Percentiles rank a stretch among this genome's conserved stretches.
Conservation (phyloP, 2,113 vertebrate species). For the Dendrocopos noguchii region DNA sequence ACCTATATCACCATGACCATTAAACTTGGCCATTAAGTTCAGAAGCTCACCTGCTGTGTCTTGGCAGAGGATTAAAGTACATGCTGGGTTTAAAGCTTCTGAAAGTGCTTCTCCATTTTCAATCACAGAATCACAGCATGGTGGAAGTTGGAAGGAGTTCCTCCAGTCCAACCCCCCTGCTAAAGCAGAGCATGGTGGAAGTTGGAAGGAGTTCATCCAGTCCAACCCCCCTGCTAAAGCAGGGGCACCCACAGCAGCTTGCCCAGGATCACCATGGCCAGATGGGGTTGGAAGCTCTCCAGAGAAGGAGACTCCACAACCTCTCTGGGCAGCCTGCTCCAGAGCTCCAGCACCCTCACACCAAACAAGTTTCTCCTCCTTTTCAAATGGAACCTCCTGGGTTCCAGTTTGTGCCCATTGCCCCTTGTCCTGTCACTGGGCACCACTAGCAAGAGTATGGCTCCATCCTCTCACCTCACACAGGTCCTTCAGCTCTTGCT, state of each 20-base stretch:
- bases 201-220: not conserved
- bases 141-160: not conserved
- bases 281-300: no score
- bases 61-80: not conserved
- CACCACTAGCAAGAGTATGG: no score
- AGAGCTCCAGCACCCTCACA: no score
- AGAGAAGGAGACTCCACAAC: no score
- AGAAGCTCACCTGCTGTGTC: not conserved
- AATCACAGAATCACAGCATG: not conserved
- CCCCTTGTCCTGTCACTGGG: no score
- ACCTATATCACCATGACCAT: no score
- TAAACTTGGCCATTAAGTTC: not conserved
- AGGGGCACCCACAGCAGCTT: not conserved
- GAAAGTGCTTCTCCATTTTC: fast-evolving
- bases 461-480: no score
- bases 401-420: no score
- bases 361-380: no score
- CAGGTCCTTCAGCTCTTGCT: not conserved
- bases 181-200: not conserved
- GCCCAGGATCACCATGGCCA: no score
- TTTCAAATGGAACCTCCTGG: no score
- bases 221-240: not conserved
- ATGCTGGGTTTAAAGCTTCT: fast-evolving
- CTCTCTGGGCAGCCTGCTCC: no score
- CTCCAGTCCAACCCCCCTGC: not conserved